A percentile compares a stretch with the other conserved stretches of the same genome.
These are phyloP conservation scores for Spodoptera picta DNA, from an alignment of 2,888 invertebrate species.

Conservation along the genomic window DNA sequence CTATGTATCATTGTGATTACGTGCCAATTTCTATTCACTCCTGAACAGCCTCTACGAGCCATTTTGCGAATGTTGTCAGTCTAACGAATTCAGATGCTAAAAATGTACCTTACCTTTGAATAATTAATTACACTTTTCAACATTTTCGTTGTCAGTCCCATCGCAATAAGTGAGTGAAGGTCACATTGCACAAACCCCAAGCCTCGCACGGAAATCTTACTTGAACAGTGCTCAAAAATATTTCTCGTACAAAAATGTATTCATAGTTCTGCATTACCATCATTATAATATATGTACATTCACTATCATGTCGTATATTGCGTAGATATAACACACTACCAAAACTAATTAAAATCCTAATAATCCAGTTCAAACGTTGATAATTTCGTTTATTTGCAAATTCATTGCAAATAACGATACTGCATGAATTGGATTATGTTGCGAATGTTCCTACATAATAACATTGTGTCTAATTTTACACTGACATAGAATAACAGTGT, in stretches of 20 bases:
- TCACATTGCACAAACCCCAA: background rate
- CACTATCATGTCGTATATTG: slow-evolving; percentile 3
- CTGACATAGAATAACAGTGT: background rate
- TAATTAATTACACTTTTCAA: no score
- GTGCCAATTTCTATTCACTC: no score
- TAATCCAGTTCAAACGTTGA: slow-evolving; percentile 50
- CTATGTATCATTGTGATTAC: no score
- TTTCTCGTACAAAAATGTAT: no score
- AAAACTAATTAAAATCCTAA: slow-evolving; percentile 55
- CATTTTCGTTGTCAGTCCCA: background rate
- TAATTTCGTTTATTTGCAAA: slow-evolving; percentile 58
- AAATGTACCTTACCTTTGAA: no score
- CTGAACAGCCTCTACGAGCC: no score
- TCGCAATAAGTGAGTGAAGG: no score
- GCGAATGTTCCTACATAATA: slow-evolving; percentile 47
- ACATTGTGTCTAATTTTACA: slow-evolving; percentile 45
- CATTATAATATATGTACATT: no score
- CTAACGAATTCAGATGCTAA: background rate
- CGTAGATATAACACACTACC: slow-evolving; percentile 14
- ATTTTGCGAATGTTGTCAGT: no score
- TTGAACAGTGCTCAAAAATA: background rate
- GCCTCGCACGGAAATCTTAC: background rate
- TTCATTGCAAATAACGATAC: slow-evolving; percentile 53
- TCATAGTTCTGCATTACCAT: no score
- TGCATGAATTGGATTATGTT: slow-evolving; percentile 55